These are phyloP conservation scores for Trichacis sp. DNA, from an alignment of 2,888 invertebrate genomes.

Conservation along the genomic window DNA sequence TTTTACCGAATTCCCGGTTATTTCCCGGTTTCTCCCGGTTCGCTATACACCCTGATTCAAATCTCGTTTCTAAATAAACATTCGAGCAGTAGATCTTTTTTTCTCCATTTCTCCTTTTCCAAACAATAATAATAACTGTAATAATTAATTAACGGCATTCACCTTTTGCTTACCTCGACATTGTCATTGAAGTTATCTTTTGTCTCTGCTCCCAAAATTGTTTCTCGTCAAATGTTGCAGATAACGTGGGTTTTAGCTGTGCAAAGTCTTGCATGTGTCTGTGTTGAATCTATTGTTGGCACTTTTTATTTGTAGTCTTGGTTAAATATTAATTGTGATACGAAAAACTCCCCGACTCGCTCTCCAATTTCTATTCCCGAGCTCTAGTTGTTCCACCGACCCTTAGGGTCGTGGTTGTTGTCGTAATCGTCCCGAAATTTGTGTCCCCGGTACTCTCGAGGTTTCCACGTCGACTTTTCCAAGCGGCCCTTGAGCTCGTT, in stretches of 20 bases:
- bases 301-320: neutral
- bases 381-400: neutral
- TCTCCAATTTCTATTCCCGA: no score
- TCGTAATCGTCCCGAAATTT: neutral
- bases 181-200: no score
- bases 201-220: neutral
- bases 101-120: no score
- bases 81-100: no score
- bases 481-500: conserved; percentile 1
- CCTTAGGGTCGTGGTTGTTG: neutral
- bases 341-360: neutral
- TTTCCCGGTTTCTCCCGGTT: no score
- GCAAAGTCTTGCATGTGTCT: neutral
- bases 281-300: neutral
- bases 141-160: no score
- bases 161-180: no score
- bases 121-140: no score
- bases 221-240: neutral
- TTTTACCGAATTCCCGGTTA: no score
- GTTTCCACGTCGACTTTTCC: neutral
- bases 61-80: no score
- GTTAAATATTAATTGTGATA: no score
- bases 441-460: neutral
- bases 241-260: neutral
- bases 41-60: no score